Evolutionary conservation across 2,113 vertebrate genomes (phyloP).

Genomic region (Amphiprion ocellaris): DNA sequence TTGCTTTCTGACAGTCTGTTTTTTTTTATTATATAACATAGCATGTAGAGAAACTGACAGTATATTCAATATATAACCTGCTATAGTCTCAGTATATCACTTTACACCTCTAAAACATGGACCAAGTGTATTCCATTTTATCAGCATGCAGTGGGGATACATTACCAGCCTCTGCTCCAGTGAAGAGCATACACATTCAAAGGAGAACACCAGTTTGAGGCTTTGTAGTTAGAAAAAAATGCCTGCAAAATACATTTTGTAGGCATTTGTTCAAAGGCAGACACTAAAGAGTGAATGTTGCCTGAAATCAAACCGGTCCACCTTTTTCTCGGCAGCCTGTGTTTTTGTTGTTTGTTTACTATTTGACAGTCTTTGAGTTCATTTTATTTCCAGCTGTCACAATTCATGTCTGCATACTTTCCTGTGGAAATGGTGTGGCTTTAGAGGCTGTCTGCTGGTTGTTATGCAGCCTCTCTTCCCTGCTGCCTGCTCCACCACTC

Average conservation of each 20-base stretch:
- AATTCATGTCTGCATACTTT: slow-evolving; percentile 61
- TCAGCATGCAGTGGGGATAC: neutral
- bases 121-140: slow-evolving; percentile 5
- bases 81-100: too few species aligned
- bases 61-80: too few species aligned
- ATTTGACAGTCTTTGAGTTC: slow-evolving; percentile 42
- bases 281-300: slow-evolving; percentile 35
- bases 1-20: too few species aligned
- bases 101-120: neutral
- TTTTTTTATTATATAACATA: too few species aligned
- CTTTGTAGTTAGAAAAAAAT: slow-evolving; percentile 9
- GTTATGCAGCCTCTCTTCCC: slow-evolving; percentile 60
- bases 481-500: slow-evolving; percentile 54
- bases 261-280: slow-evolving; percentile 40
- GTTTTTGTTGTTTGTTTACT: slow-evolving; percentile 60
- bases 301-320: slow-evolving; percentile 38
- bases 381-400: slow-evolving; percentile 55
- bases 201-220: slow-evolving; percentile 18
- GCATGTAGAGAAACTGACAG: too few species aligned
- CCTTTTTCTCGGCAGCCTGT: slow-evolving; percentile 33
- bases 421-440: slow-evolving; percentile 52
- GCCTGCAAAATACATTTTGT: slow-evolving; percentile 15
- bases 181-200: slow-evolving; percentile 15
- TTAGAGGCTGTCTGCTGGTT: slow-evolving; percentile 69
- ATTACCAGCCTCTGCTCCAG: slow-evolving; percentile 10